Evolutionary conservation across 2,797 vertebrate genomes (phyloP).

Genomic region (Cheirogaleus major): DNA sequence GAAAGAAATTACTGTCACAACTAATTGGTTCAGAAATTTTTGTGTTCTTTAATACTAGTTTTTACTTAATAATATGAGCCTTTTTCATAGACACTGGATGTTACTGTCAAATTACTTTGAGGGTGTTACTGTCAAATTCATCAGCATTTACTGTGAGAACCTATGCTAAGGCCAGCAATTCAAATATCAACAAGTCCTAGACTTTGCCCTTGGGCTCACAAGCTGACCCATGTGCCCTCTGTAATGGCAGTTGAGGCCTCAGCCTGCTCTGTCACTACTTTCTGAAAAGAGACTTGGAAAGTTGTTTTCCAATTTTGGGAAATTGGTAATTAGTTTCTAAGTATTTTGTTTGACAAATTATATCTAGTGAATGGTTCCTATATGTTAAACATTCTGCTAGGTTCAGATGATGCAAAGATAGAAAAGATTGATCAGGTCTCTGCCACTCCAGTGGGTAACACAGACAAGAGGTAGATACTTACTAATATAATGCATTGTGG

Average conservation of each 20-base stretch:
- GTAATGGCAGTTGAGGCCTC: background rate
- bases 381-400: background rate
- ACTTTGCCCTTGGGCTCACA: background rate
- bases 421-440: background rate
- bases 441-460: background rate
- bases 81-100: background rate
- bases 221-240: background rate
- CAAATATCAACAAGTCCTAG: background rate
- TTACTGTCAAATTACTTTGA: background rate
- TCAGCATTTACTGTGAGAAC: background rate
- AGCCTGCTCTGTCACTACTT: conserved; percentile 19
- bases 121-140: background rate
- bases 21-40: background rate
- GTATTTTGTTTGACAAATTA: background rate
- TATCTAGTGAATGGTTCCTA: background rate
- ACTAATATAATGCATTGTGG: background rate
- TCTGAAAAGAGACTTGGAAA: conserved; percentile 29
- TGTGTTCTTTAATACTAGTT: conserved; percentile 5
- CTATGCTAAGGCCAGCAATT: background rate
- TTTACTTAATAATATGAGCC: background rate
- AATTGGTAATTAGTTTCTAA: conserved; percentile 26
- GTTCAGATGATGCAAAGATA: background rate
- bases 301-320: conserved; percentile 25
- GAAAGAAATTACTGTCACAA: background rate
- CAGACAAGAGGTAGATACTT: background rate